These are phyloP conservation scores for Meloidogyne floridensis DNA, from an alignment of 1,140 invertebrate species.

Conservation along the genomic window DNA sequence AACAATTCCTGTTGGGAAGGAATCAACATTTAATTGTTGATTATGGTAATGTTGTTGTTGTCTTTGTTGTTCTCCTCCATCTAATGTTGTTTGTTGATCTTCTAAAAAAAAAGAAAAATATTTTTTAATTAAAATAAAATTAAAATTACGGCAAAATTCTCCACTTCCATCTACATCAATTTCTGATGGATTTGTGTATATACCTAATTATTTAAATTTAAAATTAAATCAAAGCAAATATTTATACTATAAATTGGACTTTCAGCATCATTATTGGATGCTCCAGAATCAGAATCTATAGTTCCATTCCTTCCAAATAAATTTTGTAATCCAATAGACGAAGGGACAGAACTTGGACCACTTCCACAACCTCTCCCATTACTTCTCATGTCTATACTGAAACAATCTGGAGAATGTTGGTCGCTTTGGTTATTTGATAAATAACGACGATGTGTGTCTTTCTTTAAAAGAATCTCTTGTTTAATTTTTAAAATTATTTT, in stretches of 20 bases:
- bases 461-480: slow-evolving; percentile 69
- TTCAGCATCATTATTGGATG: slow-evolving; percentile 52
- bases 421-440: slow-evolving; percentile 63
- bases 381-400: background rate
- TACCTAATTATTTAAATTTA: background rate
- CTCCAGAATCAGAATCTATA: slow-evolving; percentile 58
- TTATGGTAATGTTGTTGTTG: background rate
- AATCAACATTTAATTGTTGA: background rate
- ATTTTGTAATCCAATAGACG: slow-evolving; percentile 1
- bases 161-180: background rate
- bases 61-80: background rate
- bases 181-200: background rate
- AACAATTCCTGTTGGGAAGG: background rate
- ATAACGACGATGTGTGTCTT: slow-evolving; percentile 94
- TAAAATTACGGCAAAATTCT: background rate
- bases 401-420: background rate
- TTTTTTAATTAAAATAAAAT: background rate
- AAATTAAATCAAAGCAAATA: background rate
- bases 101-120: background rate
- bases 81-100: background rate
- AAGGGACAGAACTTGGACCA: slow-evolving; percentile 14
- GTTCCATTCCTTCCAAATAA: slow-evolving; percentile 34
- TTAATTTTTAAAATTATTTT: background rate
- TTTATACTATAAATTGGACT: slow-evolving; percentile 54
- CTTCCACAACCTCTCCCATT: slow-evolving; percentile 9